Evolutionary conservation across 92 coral and sea anemone species (phyloP).

Genomic region (Porites lobata): DNA sequence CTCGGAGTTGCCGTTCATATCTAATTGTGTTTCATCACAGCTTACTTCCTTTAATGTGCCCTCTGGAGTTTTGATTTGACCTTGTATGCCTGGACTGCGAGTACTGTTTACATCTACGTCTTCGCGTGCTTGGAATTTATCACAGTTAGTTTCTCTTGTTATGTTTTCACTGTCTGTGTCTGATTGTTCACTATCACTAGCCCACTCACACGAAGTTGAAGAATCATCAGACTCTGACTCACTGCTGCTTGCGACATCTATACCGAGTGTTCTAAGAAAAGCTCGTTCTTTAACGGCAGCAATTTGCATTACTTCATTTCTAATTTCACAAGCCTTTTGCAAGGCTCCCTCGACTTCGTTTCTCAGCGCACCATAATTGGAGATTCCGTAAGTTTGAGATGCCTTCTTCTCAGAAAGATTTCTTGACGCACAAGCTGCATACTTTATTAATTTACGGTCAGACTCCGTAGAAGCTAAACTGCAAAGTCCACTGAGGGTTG

Average conservation of each 20-base stretch:
- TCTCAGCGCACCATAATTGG: conserved; percentile 40
- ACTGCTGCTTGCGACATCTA: conserved; percentile 53
- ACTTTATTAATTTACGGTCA: conserved; percentile 57
- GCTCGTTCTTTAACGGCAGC: conserved; percentile 61
- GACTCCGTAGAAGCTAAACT: conserved; percentile 59
- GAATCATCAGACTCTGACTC: conserved; percentile 47
- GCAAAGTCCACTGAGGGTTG: conserved; percentile 58
- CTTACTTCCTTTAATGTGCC: conserved; percentile 10
- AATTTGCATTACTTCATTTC: conserved; percentile 51
- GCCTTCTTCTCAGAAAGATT: conserved; percentile 46
- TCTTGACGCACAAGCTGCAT: conserved; percentile 61
- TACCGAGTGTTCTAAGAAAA: conserved; percentile 53
- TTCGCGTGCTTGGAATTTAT: not conserved
- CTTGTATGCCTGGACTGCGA: conserved; percentile 1
- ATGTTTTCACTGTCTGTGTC: conserved; percentile 32
- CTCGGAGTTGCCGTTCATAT: not conserved
- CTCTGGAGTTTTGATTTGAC: not conserved
- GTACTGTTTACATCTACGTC: not conserved
- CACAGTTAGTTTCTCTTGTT: not conserved
- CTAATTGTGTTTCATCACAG: not conserved
- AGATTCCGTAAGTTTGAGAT: conserved; percentile 30
- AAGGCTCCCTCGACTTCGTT: conserved; percentile 34
- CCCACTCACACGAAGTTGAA: conserved; percentile 62
- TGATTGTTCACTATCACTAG: conserved; percentile 41
- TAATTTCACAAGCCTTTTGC: conserved; percentile 28